Base-by-base conservation (phyloP, 2,113 vertebrate species). In the Chaetops frenatus region DNA sequence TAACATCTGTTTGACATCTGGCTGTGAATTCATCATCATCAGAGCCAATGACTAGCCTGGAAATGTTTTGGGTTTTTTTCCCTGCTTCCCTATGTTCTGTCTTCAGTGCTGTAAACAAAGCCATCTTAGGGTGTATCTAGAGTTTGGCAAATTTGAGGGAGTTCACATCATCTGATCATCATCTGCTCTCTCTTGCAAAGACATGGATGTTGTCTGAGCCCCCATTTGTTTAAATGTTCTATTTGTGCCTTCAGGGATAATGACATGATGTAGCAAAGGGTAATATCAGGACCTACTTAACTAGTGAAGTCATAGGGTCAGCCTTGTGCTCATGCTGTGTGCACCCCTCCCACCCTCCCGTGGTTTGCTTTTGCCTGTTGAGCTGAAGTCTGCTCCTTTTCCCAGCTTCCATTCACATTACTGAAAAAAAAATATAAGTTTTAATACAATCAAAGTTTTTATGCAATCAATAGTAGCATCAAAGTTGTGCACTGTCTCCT, bases 1-100 rank as follows among this genome's bases (percentile, higher is more conserved):
- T 76, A 77, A 91, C 87, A 93, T 93, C 81, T 94, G 85, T n/a
- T 81, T 95, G 84, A 81, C 95, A 95, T 80, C 82, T 95, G 90
- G 24, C 57, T 85, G 44, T 91, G 74, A 90, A 88, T 92, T 94
- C 66, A 92, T 87, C 79, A 73, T 23, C 27, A 61, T 72, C 9
- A 1, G 66, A 85, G 62, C 35, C 45, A 85, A 17, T 73, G 66
- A 82, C 44, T 45, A 60, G 45, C 38, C 35, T 93, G 54, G 36
- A 92, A 88, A 45, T 78, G 51, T 71, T 88, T 44, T 48, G 54
- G 48, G 20, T 4, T 58, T 88, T 88, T 73, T 81, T 19, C 29
- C 20, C 40, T 92, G 70, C 70, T 38, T 73, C 71, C 80, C 54
- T 78, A 7, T 74, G 16, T 73, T 70, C 60, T 56, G 48, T 81